Evolutionary conservation across 2,113 vertebrate species (phyloP).

Genomic region (Notarius lentiginosus): DNA sequence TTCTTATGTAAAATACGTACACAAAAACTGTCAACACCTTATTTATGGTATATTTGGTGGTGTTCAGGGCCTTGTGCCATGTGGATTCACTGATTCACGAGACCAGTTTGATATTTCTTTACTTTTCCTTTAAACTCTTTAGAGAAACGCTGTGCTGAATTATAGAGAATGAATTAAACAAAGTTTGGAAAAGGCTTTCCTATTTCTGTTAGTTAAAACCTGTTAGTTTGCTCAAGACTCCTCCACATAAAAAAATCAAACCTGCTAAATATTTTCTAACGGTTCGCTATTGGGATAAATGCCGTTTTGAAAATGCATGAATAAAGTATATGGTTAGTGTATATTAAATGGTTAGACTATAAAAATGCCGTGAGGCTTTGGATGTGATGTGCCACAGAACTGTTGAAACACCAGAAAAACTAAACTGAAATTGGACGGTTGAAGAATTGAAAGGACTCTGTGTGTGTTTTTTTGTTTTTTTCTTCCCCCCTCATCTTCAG

Average conservation of each 20-base stretch:
- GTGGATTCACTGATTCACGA: background rate
- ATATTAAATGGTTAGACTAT: background rate
- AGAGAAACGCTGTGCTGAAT: background rate
- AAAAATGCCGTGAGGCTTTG: background rate
- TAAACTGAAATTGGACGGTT: background rate
- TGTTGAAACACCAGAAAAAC: background rate
- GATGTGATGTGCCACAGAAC: background rate
- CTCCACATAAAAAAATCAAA: background rate
- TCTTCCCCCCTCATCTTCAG: too few relatives aligned
- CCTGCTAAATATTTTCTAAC: background rate
- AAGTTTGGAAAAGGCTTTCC: background rate
- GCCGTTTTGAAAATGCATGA: background rate
- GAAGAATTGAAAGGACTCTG: too few relatives aligned
- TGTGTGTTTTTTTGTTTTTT: too few relatives aligned
- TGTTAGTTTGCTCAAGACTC: background rate
- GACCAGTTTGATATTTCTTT: background rate
- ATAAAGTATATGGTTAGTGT: background rate
- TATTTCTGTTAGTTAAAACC: background rate
- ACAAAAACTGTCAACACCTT: background rate
- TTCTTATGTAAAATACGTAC: conserved; percentile 37
- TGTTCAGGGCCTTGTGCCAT: background rate
- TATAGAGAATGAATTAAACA: background rate
- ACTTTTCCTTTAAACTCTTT: background rate
- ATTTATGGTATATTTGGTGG: background rate
- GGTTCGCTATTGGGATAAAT: background rate